phyloP scores from a whole-genome alignment of 2,888 invertebrate species.

The Meteorus colon region DNA sequence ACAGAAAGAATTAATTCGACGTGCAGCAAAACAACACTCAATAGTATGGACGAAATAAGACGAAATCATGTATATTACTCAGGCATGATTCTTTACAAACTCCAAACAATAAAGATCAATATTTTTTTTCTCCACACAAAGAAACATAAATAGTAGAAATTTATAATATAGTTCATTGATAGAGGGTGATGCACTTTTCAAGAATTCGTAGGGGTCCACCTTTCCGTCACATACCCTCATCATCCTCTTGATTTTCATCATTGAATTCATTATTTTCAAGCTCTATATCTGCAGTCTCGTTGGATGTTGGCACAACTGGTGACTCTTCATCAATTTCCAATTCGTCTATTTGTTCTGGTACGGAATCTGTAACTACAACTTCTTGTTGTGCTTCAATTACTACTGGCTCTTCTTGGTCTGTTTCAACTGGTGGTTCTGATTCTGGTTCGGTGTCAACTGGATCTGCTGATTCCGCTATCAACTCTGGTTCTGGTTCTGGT shows the following conservation, averaged over 20 bases:
- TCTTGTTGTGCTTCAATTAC: constrained; percentile 15
- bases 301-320: constrained; percentile 28
- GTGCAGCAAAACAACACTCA: constrained; percentile 32
- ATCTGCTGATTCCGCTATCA: constrained; percentile 44
- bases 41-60: constrained; percentile 7
- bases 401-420: constrained; percentile 23
- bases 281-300: constrained; percentile 28
- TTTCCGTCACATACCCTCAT: constrained; percentile 59
- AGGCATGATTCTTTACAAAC: background rate
- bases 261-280: constrained; percentile 47
- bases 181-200: constrained; percentile 45
- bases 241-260: constrained; percentile 42
- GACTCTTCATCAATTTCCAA: constrained; percentile 34
- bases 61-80: constrained; percentile 17
- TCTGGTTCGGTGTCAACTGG: background rate
- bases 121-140: background rate
- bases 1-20: constrained; percentile 16
- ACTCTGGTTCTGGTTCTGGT: constrained; percentile 56
- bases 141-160: background rate
- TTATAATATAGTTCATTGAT: constrained; percentile 41
- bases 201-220: constrained; percentile 49
- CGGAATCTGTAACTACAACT: constrained; percentile 2
- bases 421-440: constrained; percentile 29
- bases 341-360: background rate
- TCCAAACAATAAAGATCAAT: constrained; percentile 17